Base-by-base conservation (phyloP, 2,888 invertebrate species). In the Mythimna loreyi region DNA sequence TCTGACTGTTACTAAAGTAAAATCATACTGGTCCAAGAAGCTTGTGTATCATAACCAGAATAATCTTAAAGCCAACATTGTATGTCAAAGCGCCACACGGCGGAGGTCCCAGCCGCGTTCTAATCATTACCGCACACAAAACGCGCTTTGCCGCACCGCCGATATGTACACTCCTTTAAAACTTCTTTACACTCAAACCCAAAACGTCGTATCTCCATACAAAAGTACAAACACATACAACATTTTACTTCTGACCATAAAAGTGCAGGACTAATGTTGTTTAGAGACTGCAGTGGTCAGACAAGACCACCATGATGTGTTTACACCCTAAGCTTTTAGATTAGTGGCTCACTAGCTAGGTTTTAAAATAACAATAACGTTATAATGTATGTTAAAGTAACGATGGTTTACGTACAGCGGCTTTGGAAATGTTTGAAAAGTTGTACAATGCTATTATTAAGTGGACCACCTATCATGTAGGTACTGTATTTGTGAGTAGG, bases 221-320 rank as follows among this genome's bases (percentile, higher is more conserved):
- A 58, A 45, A 58, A 30, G 13, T 68, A 25, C 19, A 21, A 25
- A 16, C 30, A 82, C 77, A 82, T 92, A 85, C 40, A 83, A 40
- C 87, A 52, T 91, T 91, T 86, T 84, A 64, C n/a, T 72, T 75
- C 75, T 74, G 66, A 68, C 49, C 5, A 58, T 78, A 74, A 83
- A 78, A 70, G 78, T 73, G 84, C 81, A 84, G 80, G 85, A 86
- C 92, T 93, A 92, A 92, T 92, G 92, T 89, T 92, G 91, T 93
- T 93, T 93, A 90, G 92, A 90, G 82, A 86, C 83, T 80, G 80
- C 85, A 86, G 86, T 89, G 87, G 91, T 88, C 89, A 83, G 90
- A 87, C 86, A 79, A 81, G 95, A 95, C 95, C 95, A 95, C 95
- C 95, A 84, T 88, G 89, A 85, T 89, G 84, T 94, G 92, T 95